Conservation (phyloP, 2,113 vertebrate species). For the Myocastor coypus region DNA sequence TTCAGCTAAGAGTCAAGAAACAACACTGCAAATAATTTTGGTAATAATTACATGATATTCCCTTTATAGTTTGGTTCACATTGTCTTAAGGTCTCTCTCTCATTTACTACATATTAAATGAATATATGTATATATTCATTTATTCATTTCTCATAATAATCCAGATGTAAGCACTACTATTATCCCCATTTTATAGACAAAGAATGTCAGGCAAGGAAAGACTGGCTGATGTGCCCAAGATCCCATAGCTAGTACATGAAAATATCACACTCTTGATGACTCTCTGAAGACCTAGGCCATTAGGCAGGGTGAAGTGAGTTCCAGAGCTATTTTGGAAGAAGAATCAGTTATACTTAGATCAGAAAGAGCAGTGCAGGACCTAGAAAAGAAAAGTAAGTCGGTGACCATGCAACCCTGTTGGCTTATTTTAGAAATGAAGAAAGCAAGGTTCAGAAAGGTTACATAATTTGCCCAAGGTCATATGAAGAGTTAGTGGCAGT, state of each 20-base stretch:
- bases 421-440: constrained; percentile 72
- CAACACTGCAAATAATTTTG: constrained; percentile 4
- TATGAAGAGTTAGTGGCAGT: background rate
- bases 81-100: background rate
- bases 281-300: background rate
- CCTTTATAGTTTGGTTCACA: background rate
- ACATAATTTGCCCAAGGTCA: constrained; percentile 34
- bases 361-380: constrained; percentile 40
- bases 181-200: background rate
- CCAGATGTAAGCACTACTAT: background rate
- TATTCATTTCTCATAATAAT: background rate
- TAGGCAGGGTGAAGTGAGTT: constrained; percentile 20
- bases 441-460: constrained; percentile 55
- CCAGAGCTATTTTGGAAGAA: constrained; percentile 33
- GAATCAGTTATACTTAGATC: background rate
- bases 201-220: background rate
- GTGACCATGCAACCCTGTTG: background rate
- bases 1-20: background rate
- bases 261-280: background rate
- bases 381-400: constrained; percentile 48
- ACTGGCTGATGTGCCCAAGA: background rate
- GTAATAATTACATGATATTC: background rate
- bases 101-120: too few species aligned
- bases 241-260: background rate
- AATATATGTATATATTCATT: background rate